A percentile compares a stretch with the other conserved stretches of the same genome.
phyloP scores from a whole-genome alignment of 2,797 vertebrate species.

The Poeciliopsis presidionis region DNA sequence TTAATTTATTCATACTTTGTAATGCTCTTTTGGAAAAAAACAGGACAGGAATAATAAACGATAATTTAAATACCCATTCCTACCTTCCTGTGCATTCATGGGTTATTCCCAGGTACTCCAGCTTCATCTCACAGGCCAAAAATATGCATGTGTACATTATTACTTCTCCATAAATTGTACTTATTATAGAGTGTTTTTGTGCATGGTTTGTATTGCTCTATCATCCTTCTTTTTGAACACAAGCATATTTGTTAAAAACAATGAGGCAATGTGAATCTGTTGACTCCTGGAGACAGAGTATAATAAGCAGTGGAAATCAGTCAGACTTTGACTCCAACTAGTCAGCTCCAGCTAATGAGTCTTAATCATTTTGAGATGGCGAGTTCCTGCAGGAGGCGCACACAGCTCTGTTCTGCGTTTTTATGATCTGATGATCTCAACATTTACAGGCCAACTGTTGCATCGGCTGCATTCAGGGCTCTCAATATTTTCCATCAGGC shows the following conservation, averaged over 20 bases:
- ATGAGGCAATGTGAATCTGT: slow-evolving; percentile 63
- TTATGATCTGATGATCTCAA: slow-evolving; percentile 64
- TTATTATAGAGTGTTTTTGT: not conserved
- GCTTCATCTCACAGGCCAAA: slow-evolving; percentile 41
- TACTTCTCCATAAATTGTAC: slow-evolving; percentile 35
- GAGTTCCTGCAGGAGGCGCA: slow-evolving; percentile 61
- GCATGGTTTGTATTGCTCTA: slow-evolving; percentile 26
- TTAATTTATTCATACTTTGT: too few relatives aligned
- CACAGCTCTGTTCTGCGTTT: slow-evolving; percentile 39
- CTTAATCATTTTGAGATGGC: slow-evolving; percentile 68
- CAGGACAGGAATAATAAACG: too few relatives aligned
- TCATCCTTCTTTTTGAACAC: slow-evolving; percentile 42
- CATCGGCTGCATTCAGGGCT: slow-evolving; percentile 56
- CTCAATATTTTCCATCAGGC: slow-evolving; percentile 4
- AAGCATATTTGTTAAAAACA: slow-evolving; percentile 36
- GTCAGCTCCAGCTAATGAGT: slow-evolving; percentile 70
- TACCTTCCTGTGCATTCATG: not conserved
- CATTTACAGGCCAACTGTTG: slow-evolving; percentile 63
- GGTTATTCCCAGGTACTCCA: slow-evolving; percentile 4
- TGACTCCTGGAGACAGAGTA: slow-evolving; percentile 48
- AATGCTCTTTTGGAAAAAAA: too few relatives aligned
- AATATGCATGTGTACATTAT: slow-evolving; percentile 23
- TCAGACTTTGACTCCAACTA: slow-evolving; percentile 57
- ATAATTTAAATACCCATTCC: too few relatives aligned
- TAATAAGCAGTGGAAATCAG: slow-evolving; percentile 61